Base-by-base conservation (phyloP, 2,888 invertebrate species). In the Calameuta pallipes region DNA sequence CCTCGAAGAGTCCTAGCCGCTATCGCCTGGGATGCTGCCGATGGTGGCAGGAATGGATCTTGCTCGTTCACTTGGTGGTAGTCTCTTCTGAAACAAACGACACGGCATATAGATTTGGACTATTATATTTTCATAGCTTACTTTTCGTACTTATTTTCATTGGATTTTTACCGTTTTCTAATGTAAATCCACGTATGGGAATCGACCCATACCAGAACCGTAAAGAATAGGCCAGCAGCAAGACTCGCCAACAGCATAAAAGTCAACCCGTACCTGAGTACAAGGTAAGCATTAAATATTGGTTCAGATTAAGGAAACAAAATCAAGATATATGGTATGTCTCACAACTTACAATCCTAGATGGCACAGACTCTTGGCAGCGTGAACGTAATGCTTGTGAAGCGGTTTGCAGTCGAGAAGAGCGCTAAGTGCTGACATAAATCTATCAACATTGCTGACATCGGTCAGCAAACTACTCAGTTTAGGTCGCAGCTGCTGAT, bases 141-240 rank as follows among this genome's bases (percentile, higher is more conserved):
- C 56, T 56, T 23, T 56, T 31, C 3, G 11, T 3, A 31, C 6
- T 31, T 33, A 31, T 31, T 71, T 71, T 71, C 31, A 71, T 30
- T 71, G 71, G 74, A 76, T 78, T 80, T 92, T 94, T 92, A 95
- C 98, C 96, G 95, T 92, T 97, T 97, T 88, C 97, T 95, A 84
- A 98, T 98, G 90, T 98, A 98, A 90, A 98, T 98, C 98, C 98
- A 98, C 12, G 98, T 98, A 89, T 98, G 98, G 6, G 98, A 98
- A 90, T 98, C 98, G 77, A 98, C 96, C 94, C 98, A 97, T 76
- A 98, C 98, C 85, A 98, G 95, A 41, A 98, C 95, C 0, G 98
- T 98, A 91, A 98, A 95, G 85, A 98, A 93, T 83, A 98, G 94
- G 15, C 98, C 98, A 56, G 98, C 96, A 69, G 96, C 94, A 69